phyloP scores from a whole-genome alignment of 2,888 invertebrate species.

The Andrena fulva region DNA sequence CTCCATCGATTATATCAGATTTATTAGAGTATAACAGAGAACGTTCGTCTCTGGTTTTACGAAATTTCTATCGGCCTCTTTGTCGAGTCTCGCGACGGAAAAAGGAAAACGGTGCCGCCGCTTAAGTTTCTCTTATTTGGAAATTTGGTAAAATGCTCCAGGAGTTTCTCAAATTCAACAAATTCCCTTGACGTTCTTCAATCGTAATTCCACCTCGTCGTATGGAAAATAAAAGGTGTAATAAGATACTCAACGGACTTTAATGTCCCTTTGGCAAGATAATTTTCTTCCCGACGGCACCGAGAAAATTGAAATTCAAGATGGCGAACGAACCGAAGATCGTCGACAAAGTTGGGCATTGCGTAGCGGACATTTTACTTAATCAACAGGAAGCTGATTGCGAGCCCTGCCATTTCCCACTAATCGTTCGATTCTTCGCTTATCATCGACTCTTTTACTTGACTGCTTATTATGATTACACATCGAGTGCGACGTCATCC shows the following conservation, averaged over 20 bases:
- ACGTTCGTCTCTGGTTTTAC: not conserved
- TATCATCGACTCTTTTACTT: too few relatives aligned
- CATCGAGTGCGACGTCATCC: too few relatives aligned
- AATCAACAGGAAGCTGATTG: too few relatives aligned
- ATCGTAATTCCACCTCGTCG: not conserved
- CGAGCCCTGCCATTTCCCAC: too few relatives aligned
- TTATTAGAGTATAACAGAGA: not conserved
- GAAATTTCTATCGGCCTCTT: constrained; percentile 51
- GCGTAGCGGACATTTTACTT: not conserved
- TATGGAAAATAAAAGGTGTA: not conserved
- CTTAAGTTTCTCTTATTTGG: not conserved
- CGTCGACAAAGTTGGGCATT: constrained; percentile 35
- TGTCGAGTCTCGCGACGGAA: constrained; percentile 54
- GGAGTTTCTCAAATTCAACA: not conserved
- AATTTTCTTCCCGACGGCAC: constrained; percentile 43
- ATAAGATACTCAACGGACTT: not conserved
- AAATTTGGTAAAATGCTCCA: not conserved
- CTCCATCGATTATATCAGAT: not conserved
- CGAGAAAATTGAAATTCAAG: constrained; percentile 33
- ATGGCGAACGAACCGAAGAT: constrained; percentile 49
- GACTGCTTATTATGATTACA: too few relatives aligned
- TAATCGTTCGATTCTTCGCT: too few relatives aligned
- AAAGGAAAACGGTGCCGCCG: constrained; percentile 54
- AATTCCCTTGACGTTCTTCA: too few relatives aligned
- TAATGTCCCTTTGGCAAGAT: not conserved